phyloP scores from a whole-genome alignment of 2,797 vertebrate genomes.

The Cottoperca gobio region DNA sequence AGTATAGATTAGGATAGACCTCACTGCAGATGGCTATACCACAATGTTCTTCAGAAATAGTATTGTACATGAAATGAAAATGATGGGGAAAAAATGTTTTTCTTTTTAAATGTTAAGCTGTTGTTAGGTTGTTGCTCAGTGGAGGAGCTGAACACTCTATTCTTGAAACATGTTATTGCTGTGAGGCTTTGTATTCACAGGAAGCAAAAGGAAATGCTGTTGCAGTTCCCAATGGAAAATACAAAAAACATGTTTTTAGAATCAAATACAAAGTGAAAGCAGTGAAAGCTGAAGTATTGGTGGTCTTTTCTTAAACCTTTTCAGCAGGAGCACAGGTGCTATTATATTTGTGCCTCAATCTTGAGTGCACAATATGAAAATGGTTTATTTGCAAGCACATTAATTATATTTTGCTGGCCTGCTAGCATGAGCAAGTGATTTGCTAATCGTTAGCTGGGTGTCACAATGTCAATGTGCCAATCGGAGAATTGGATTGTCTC shows the following conservation, averaged over 20 bases:
- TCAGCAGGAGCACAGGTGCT: neutral
- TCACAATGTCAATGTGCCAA: neutral
- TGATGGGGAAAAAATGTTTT: neutral
- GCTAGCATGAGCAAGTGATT: too few species aligned
- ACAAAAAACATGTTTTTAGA: neutral
- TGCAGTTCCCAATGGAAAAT: neutral
- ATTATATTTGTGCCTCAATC: neutral
- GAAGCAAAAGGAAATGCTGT: neutral
- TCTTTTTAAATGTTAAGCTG: neutral
- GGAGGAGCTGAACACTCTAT: neutral
- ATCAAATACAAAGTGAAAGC: neutral
- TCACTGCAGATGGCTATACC: conserved; percentile 8
- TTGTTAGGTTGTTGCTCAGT: neutral
- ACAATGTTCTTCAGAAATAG: neutral
- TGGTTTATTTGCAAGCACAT: neutral
- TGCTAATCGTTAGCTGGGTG: too few species aligned
- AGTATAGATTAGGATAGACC: conserved; percentile 40
- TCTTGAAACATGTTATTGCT: neutral
- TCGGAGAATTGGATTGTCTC: neutral
- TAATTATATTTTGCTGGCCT: neutral
- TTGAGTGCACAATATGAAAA: accelerated
- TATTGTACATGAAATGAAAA: conserved; percentile 5
- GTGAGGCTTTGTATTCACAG: neutral
- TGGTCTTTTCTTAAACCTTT: neutral
- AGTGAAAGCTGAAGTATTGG: neutral